These are phyloP conservation scores for Dione juno DNA, from an alignment of 2,888 invertebrate species.

Conservation along the genomic window DNA sequence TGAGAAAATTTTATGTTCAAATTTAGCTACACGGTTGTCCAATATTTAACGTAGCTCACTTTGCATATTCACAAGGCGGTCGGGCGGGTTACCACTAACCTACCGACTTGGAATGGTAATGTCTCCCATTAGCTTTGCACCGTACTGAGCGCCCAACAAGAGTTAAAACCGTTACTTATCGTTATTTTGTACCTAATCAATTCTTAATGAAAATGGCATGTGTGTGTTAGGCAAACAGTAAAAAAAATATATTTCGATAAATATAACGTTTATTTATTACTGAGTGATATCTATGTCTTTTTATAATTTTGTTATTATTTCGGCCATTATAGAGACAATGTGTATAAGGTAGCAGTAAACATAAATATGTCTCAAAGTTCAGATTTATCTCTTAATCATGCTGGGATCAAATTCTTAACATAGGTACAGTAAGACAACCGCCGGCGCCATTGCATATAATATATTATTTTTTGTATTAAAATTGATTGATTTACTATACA, in stretches of 20 bases:
- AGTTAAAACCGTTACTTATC: slow-evolving; percentile 50
- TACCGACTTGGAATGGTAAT: slow-evolving; percentile 73
- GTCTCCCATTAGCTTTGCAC: slow-evolving; percentile 56
- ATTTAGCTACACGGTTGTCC: slow-evolving; percentile 64
- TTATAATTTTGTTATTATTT: too few relatives aligned
- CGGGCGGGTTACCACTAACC: slow-evolving; percentile 62
- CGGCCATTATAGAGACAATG: too few relatives aligned
- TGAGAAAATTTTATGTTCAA: slow-evolving; percentile 47
- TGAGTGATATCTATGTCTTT: too few relatives aligned
- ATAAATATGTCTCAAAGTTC: too few relatives aligned
- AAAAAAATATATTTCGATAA: background rate
- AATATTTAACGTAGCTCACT: slow-evolving; percentile 72
- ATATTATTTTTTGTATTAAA: too few relatives aligned
- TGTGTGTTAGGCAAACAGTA: background rate
- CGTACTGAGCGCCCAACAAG: slow-evolving; percentile 42
- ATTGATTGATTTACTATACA: too few relatives aligned
- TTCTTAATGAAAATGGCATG: background rate
- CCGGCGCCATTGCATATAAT: too few relatives aligned
- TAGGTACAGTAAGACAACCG: too few relatives aligned
- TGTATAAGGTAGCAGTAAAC: too few relatives aligned
- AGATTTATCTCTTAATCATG: too few relatives aligned
- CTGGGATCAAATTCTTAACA: too few relatives aligned
- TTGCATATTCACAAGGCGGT: slow-evolving; percentile 77
- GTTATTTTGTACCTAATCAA: slow-evolving; percentile 39
- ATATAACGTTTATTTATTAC: background rate